Conservation (phyloP, 2,888 invertebrate genomes). For the Eupithecia pulchellata region DNA sequence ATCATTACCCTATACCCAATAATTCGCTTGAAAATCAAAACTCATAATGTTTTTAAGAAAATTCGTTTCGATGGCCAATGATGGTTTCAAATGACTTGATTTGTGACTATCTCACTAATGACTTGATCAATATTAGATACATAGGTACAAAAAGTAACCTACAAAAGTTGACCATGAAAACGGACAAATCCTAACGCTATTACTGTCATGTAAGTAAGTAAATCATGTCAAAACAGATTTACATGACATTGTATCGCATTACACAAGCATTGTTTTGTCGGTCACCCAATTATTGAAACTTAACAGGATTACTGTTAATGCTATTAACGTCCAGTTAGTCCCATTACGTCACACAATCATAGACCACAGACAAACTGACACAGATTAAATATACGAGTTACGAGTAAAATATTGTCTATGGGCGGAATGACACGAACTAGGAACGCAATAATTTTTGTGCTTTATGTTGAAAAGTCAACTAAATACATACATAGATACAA, state of each 20-base stretch:
- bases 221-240: constrained; percentile 37
- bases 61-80: no score
- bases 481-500: background rate
- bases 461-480: background rate
- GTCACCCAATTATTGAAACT: constrained; percentile 59
- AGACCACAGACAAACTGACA: constrained; percentile 3
- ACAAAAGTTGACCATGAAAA: background rate
- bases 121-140: no score
- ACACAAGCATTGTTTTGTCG: constrained; percentile 49
- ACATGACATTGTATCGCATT: constrained; percentile 37
- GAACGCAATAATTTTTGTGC: background rate
- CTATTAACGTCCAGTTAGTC: constrained; percentile 55
- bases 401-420: background rate
- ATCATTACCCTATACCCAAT: no score
- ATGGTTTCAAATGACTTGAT: no score
- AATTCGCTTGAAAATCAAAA: no score
- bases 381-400: background rate
- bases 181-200: background rate
- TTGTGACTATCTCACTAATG: no score
- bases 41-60: no score
- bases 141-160: no score
- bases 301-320: constrained; percentile 67
- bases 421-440: background rate
- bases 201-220: background rate
- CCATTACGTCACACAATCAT: constrained; percentile 40